phyloP scores from a whole-genome alignment of 2,888 invertebrate species.

The Scaptomyza flava region DNA sequence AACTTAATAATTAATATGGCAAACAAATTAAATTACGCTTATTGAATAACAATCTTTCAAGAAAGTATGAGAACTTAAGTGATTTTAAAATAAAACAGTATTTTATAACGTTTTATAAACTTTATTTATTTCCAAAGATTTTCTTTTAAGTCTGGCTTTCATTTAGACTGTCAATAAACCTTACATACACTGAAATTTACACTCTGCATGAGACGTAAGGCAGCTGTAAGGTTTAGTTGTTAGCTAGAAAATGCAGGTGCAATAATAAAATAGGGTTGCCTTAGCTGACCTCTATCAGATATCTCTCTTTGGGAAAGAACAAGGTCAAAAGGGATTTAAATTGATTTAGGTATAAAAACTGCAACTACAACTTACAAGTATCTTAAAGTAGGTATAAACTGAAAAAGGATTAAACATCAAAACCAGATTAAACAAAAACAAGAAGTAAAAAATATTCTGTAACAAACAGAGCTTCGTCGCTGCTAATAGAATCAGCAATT shows the following conservation, averaged over 20 bases:
- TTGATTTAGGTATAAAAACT: constrained; percentile 2
- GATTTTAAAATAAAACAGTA: too few species aligned
- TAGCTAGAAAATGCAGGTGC: constrained; percentile 29
- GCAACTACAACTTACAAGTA: not conserved
- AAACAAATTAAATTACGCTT: too few species aligned
- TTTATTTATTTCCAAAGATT: too few species aligned
- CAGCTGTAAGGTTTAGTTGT: constrained; percentile 12
- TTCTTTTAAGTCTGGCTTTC: too few species aligned
- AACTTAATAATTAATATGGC: too few species aligned
- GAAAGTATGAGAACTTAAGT: too few species aligned
- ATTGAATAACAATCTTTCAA: too few species aligned
- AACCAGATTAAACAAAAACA: not conserved
- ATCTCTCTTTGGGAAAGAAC: constrained; percentile 16
- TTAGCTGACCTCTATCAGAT: constrained; percentile 18
- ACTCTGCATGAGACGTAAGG: not conserved
- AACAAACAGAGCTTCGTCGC: constrained; percentile 2
- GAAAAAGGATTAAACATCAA: not conserved
- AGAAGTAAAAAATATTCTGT: not conserved
- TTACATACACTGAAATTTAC: not conserved
- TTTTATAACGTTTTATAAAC: too few species aligned
- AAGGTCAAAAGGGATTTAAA: constrained; percentile 9
- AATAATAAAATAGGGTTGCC: constrained; percentile 1
- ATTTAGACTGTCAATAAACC: not conserved
- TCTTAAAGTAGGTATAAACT: too few species aligned
- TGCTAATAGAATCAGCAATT: constrained; percentile 44